These are phyloP conservation scores for Hippocampus barbouri DNA, from an alignment of 2,113 vertebrate genomes.

Conservation along the genomic window DNA sequence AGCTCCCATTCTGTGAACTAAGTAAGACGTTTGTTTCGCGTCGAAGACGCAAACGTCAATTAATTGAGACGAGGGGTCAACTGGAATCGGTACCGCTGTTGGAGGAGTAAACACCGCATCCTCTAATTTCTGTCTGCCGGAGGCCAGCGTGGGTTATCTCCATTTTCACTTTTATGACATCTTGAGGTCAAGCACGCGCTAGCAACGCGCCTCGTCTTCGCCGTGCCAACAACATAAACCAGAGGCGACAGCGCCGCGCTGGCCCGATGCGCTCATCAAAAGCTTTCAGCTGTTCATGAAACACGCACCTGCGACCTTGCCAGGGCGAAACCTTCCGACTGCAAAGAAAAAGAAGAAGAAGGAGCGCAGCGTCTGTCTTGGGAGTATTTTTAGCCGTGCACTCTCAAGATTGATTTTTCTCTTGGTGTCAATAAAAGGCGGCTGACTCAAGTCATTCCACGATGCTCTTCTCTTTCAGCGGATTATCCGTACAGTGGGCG, in stretches of 20 bases:
- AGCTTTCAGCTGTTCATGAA: not conserved
- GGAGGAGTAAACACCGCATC: not conserved
- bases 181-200: not conserved
- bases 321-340: not conserved
- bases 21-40: no score
- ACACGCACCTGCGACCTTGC: conserved; percentile 11
- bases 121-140: not conserved
- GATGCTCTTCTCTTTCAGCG: conserved; percentile 20
- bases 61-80: no score
- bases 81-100: no score
- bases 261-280: not conserved
- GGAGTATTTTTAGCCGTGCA: conserved; percentile 23
- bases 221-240: not conserved
- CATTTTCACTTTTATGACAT: not conserved
- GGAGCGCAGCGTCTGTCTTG: conserved; percentile 14
- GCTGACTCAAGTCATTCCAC: conserved; percentile 29
- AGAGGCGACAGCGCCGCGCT: not conserved
- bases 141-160: not conserved
- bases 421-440: conserved; percentile 40
- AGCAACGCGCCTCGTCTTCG: not conserved
- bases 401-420: conserved; percentile 37
- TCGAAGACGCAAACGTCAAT: no score
- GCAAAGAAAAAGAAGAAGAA: not conserved
- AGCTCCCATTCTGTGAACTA: no score
- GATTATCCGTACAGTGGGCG: conserved; percentile 39